Base-by-base conservation (phyloP, 2,888 invertebrate genomes). In the Amorpha juglandis region DNA sequence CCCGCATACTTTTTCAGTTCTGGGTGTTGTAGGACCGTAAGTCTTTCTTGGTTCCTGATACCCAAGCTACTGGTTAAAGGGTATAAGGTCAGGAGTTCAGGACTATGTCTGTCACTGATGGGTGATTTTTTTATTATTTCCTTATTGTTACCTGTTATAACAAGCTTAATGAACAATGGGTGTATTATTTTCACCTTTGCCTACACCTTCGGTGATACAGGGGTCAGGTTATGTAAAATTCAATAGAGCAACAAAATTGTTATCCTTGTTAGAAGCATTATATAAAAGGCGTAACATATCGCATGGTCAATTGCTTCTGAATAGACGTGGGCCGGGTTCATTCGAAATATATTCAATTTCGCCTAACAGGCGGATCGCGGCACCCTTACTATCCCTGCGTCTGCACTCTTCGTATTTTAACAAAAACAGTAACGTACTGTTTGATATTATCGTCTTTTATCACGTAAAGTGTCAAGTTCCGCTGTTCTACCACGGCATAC, bases 381-480 rank as follows among this genome's bases (percentile, higher is more conserved):
- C 27, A 27, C 38, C 64, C 48, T 63, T 53, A 19, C 21, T n/a
- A 19, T 14, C 48, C 73, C 74, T 74, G 27, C 76, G 74, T 74
- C 72, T 74, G 73, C 70, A 66, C 72, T 70, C 72, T 70, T 71
- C 70, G 66, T 77, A 74, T 74, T 75, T 74, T 73, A 65, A 70
- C 76, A 78, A 82, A 80, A 82, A 81, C 78, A 78, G 75, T 77
- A 77, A 77, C 78, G 77, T 77, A 72, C 75, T 67, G 67, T 66
- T 58, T 74, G 76, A 79, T 78, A 79, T 82, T 81, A 83, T 81
- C 79, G 73, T 74, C 78, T 83, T 82, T 78, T 81, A 84, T 83
- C 81, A 79, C 78, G 76, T 78, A 82, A 84, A 83, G 80, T 83
- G 83, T 83, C 83, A 80, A 71, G 77, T 74, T 75, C 67, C 70